Conservation (phyloP, 2,113 vertebrate genomes). For the Mungos mungo region DNA sequence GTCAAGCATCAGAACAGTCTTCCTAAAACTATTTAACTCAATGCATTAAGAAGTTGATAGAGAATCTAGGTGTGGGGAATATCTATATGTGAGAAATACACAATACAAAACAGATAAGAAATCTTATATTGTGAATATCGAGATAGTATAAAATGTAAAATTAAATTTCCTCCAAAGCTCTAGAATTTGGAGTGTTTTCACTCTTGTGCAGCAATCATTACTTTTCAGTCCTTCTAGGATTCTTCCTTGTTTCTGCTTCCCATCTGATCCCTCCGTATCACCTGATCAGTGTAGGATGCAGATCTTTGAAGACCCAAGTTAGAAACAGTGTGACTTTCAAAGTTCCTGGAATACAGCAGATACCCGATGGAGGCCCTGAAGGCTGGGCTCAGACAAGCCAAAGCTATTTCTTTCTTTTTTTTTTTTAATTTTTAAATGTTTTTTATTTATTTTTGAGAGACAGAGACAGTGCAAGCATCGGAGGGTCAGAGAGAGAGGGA, state of each 20-base stretch:
- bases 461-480: no score
- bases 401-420: background rate
- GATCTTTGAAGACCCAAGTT: background rate
- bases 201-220: background rate
- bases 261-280: background rate
- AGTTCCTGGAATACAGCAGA: background rate
- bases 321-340: background rate
- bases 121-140: background rate
- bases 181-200: background rate
- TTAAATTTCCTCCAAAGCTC: background rate
- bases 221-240: background rate
- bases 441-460: no score
- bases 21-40: background rate
- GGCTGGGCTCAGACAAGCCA: background rate
- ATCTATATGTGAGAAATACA: background rate
- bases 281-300: background rate
- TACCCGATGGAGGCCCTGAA: rapidly evolving
- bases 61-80: background rate
- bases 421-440: no score
- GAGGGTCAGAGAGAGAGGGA: no score
- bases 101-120: background rate
- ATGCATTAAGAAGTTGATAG: background rate
- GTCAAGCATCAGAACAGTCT: background rate
- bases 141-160: background rate
- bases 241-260: background rate